These are phyloP conservation scores for Smithornis capensis DNA, from an alignment of 2,113 vertebrate species.

Conservation along the genomic window DNA sequence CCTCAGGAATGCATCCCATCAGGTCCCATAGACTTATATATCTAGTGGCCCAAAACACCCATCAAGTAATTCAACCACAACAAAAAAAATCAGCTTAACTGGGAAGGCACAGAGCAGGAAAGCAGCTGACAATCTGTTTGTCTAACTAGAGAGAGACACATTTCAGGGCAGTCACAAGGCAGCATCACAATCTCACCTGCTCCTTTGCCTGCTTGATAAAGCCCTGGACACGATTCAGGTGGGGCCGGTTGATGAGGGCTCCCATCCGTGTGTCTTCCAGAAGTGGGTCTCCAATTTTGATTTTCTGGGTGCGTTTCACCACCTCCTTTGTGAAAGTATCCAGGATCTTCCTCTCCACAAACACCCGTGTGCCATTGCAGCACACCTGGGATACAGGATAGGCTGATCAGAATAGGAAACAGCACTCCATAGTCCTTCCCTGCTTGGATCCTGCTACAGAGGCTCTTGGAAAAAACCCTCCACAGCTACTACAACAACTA, in stretches of 20 bases:
- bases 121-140: neutral
- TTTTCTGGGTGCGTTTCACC: slow-evolving; percentile 87
- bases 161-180: neutral
- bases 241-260: slow-evolving; percentile 86
- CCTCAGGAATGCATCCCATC: neutral
- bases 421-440: neutral
- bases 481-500: neutral
- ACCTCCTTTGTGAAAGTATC: slow-evolving; percentile 87
- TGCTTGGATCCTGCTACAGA: neutral
- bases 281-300: slow-evolving; percentile 89
- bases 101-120: neutral
- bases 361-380: slow-evolving; percentile 94
- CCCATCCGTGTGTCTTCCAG: slow-evolving; percentile 90
- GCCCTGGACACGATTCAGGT: slow-evolving; percentile 87
- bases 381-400: slow-evolving; percentile 81
- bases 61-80: neutral
- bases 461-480: neutral
- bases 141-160: neutral
- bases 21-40: neutral
- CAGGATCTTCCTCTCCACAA: slow-evolving; percentile 88
- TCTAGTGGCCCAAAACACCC: neutral
- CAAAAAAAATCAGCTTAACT: neutral
- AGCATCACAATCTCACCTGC: slow-evolving; percentile 75
- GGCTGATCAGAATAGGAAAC: neutral
- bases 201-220: slow-evolving; percentile 85